These are phyloP conservation scores for Netelia virgata DNA, from an alignment of 2,888 invertebrate species.

Conservation along the genomic window DNA sequence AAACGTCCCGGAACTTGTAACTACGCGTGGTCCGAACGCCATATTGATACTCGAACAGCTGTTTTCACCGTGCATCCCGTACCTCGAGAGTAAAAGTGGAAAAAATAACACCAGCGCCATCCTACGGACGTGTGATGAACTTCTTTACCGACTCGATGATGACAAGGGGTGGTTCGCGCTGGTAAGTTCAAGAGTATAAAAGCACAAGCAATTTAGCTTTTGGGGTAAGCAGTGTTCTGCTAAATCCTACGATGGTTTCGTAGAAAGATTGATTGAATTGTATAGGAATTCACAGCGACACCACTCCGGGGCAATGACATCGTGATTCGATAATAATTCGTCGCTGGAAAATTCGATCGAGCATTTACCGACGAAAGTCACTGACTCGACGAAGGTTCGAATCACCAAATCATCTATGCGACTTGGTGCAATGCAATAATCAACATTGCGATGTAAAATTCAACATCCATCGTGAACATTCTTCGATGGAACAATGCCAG, in stretches of 20 bases:
- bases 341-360: too few relatives aligned
- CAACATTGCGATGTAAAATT: too few relatives aligned
- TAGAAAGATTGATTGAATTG: not conserved
- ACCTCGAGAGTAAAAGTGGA: not conserved
- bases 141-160: slow-evolving; percentile 1
- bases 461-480: too few relatives aligned
- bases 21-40: slow-evolving; percentile 59
- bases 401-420: too few relatives aligned
- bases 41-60: slow-evolving; percentile 62
- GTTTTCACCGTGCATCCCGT: slow-evolving; percentile 53
- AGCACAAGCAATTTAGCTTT: not conserved
- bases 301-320: too few relatives aligned
- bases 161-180: not conserved
- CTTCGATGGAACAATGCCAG: too few relatives aligned
- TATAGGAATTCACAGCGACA: too few relatives aligned
- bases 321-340: too few relatives aligned
- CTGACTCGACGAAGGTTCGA: too few relatives aligned
- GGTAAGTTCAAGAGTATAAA: not conserved
- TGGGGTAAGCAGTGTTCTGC: not conserved
- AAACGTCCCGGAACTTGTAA: slow-evolving; percentile 20
- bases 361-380: too few relatives aligned
- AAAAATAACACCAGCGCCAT: slow-evolving; percentile 37
- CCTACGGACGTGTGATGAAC: not conserved
- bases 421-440: too few relatives aligned
- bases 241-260: slow-evolving; percentile 4